Base-by-base conservation (phyloP, 2,888 invertebrate genomes). In the Ectemnius cavifrons region DNA sequence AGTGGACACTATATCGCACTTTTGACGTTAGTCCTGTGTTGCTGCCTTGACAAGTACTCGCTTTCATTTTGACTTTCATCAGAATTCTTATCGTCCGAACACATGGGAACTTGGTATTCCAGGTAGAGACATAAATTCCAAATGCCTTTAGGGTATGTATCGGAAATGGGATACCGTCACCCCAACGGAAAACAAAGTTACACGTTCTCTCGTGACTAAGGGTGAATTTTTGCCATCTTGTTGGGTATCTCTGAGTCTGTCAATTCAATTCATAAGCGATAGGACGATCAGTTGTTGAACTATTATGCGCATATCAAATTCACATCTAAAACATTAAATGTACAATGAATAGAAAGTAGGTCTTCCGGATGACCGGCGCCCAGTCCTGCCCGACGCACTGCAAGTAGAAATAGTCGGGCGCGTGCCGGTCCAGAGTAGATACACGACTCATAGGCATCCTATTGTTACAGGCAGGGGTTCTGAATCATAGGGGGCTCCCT, bases 401-500 rank as follows among this genome's bases (percentile, higher is more conserved):
- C n/a, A 6, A 52, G 16, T 14, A 52, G 52, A 52, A 52, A 37
- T 0, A 37, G 8, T 6, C 37, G 8, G 37, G 5, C 37, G 37
- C 11, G n/a, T 52, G 52, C 52, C 52, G 52, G 14, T 2, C 52
- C 14, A 14, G 16, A 52, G 37, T 37, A 37, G 61, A 18, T 20
- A 60, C n/a, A 64, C 37, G 62, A 73, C 63, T 73, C 75, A 77
- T 79, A 84, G 85, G 86, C 84, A 83, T 83, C 77, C 83, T 83
- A 88, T 89, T 89, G 89, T 88, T 86, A 82, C 75, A 73, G 80
- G 82, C 82, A 86, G 84, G 87, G 87, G 87, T 78, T 85, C 81
- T 76, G 85, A 84, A 87, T 86, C 83, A 85, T 83, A 80, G 84
- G 80, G 76, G 78, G 60, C 72, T 73, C 63, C 66, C 74, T 69